Evolutionary conservation across 2,888 invertebrate species (phyloP).

Genomic region (Exocentrus adspersus): DNA sequence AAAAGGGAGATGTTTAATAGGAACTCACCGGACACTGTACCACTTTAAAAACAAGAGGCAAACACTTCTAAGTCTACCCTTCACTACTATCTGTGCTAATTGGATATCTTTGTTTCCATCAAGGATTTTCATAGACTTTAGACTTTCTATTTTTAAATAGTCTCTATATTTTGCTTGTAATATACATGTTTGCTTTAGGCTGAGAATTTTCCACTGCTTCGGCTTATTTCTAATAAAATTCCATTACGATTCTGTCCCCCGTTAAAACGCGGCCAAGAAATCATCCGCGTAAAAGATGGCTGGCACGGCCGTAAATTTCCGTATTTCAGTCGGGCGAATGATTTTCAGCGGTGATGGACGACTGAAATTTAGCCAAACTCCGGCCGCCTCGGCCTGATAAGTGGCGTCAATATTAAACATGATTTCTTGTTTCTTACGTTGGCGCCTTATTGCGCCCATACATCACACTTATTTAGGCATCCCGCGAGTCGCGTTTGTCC

Average conservation of each 20-base stretch:
- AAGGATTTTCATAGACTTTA: no score
- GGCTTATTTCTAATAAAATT: background rate
- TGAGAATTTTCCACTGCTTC: background rate
- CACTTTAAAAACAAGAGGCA: no score
- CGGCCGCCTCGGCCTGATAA: slow-evolving; percentile 50
- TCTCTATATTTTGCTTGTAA: no score
- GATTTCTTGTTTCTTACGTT: slow-evolving; percentile 63
- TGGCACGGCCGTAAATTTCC: slow-evolving; percentile 58
- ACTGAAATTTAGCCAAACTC: slow-evolving; percentile 60
- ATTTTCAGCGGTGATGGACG: slow-evolving; percentile 63
- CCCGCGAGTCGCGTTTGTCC: slow-evolving; percentile 55
- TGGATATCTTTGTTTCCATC: no score
- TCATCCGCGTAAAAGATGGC: slow-evolving; percentile 46
- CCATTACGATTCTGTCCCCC: slow-evolving; percentile 41
- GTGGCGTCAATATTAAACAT: slow-evolving; percentile 62
- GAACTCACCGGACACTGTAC: no score
- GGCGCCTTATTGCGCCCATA: slow-evolving; percentile 59
- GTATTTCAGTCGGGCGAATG: slow-evolving; percentile 60
- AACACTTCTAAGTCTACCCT: no score
- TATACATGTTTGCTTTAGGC: no score
- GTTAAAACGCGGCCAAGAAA: slow-evolving; percentile 48
- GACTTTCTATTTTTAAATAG: no score
- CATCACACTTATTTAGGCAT: slow-evolving; percentile 59
- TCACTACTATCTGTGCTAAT: no score
- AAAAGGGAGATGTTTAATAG: no score